These are phyloP conservation scores for Leucozona laternaria DNA, from an alignment of 2,888 invertebrate species.

Conservation along the genomic window DNA sequence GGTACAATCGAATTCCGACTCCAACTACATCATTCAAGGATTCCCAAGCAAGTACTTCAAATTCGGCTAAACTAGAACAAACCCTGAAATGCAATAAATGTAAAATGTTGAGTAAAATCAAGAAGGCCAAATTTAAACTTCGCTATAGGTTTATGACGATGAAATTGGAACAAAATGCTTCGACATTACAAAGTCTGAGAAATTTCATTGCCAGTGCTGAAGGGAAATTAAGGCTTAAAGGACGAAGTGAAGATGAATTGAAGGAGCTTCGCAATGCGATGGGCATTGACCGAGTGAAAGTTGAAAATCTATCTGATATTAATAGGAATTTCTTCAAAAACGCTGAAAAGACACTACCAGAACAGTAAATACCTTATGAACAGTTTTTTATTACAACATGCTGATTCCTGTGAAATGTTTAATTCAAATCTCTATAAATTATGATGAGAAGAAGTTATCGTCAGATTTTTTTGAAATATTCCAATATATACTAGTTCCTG, in stretches of 20 bases:
- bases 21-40: slow-evolving; percentile 14
- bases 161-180: slow-evolving; percentile 78
- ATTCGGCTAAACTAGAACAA: slow-evolving; percentile 80
- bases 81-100: slow-evolving; percentile 80
- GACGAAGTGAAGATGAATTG: slow-evolving; percentile 76
- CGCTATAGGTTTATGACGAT: slow-evolving; percentile 79
- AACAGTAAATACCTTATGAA: background rate
- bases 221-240: slow-evolving; percentile 78
- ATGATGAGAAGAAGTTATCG: no score
- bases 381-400: background rate
- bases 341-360: background rate
- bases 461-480: no score
- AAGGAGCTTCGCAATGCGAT: slow-evolving; percentile 77
- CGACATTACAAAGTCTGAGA: slow-evolving; percentile 78
- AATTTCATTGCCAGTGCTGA: slow-evolving; percentile 80
- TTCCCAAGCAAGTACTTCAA: slow-evolving; percentile 23
- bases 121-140: slow-evolving; percentile 80
- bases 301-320: slow-evolving; percentile 38
- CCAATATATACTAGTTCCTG: no score
- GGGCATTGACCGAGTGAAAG: slow-evolving; percentile 76
- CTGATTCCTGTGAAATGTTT: background rate
- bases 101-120: slow-evolving; percentile 81
- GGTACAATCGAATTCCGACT: slow-evolving; percentile 77
- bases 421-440: background rate
- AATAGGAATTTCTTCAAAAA: slow-evolving; percentile 7